phyloP scores from a whole-genome alignment of 2,797 vertebrate genomes.

The Oceanodroma leucorhoa region DNA sequence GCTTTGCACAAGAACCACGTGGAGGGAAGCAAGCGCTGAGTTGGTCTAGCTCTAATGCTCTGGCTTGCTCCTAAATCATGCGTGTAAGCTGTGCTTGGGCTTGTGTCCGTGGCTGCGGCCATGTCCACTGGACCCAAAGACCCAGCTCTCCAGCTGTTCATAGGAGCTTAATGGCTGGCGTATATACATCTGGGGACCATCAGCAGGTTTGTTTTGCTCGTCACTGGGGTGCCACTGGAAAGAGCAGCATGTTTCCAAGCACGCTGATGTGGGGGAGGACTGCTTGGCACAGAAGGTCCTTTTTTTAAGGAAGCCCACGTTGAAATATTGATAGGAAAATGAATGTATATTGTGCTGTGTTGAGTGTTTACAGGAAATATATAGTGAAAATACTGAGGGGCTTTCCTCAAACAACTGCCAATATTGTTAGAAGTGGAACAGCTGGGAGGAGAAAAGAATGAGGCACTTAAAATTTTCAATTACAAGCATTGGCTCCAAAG shows the following conservation, averaged over 20 bases:
- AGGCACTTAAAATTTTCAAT: constrained; percentile 7
- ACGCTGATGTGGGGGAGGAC: fast-evolving
- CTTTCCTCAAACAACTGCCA: constrained; percentile 50
- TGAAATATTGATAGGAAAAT: constrained; percentile 2
- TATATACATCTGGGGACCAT: fast-evolving
- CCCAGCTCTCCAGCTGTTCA: neutral
- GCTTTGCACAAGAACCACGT: neutral
- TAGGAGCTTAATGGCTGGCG: neutral
- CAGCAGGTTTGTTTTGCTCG: fast-evolving
- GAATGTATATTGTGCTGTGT: neutral
- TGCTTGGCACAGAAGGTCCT: neutral
- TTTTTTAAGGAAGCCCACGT: neutral
- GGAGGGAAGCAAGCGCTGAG: fast-evolving
- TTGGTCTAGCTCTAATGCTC: neutral
- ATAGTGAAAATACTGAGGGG: constrained; percentile 13
- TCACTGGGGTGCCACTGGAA: neutral
- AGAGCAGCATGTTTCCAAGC: neutral
- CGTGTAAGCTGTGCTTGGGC: neutral
- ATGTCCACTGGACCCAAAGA: fast-evolving
- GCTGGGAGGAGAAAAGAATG: neutral
- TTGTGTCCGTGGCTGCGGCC: neutral
- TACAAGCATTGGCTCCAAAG: constrained; percentile 19
- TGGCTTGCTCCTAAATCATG: neutral
- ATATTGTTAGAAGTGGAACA: constrained; percentile 25
- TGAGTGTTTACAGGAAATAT: constrained; percentile 40